phyloP scores from a whole-genome alignment of 2,888 invertebrate genomes.

The Osmoderma eremita region DNA sequence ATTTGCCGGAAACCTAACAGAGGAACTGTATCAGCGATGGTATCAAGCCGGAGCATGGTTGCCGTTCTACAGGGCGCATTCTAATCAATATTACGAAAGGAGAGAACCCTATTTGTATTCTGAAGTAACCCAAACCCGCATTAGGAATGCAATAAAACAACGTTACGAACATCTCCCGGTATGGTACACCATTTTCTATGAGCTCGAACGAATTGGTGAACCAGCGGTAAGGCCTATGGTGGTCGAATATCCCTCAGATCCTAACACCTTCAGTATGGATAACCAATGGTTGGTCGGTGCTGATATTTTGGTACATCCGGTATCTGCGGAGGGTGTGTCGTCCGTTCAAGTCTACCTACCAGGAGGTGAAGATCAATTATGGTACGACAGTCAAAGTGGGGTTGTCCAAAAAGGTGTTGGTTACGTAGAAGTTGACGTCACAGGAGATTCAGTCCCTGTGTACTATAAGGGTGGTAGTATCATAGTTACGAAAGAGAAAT shows the following conservation, averaged over 20 bases:
- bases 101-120: slow-evolving; percentile 95
- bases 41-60: slow-evolving; percentile 86
- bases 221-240: slow-evolving; percentile 91
- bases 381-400: slow-evolving; percentile 69
- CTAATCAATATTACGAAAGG: slow-evolving; percentile 92
- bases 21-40: slow-evolving; percentile 82
- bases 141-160: slow-evolving; percentile 68
- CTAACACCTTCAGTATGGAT: slow-evolving; percentile 80
- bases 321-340: slow-evolving; percentile 77
- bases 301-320: slow-evolving; percentile 85
- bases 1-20: slow-evolving; percentile 92
- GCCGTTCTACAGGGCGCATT: slow-evolving; percentile 94
- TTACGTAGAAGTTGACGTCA: slow-evolving; percentile 23
- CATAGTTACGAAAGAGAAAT: slow-evolving; percentile 51
- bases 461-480: slow-evolving; percentile 55
- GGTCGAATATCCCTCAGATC: slow-evolving; percentile 87
- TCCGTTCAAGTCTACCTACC: slow-evolving; percentile 88
- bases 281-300: slow-evolving; percentile 82
- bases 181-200: slow-evolving; percentile 91
- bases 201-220: slow-evolving; percentile 81
- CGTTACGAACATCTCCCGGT: slow-evolving; percentile 89
- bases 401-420: slow-evolving; percentile 15
- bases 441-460: slow-evolving; percentile 47
- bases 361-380: slow-evolving; percentile 84
- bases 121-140: slow-evolving; percentile 69